phyloP scores from a whole-genome alignment of 2,888 invertebrate species.

The Pollenia angustigena region DNA sequence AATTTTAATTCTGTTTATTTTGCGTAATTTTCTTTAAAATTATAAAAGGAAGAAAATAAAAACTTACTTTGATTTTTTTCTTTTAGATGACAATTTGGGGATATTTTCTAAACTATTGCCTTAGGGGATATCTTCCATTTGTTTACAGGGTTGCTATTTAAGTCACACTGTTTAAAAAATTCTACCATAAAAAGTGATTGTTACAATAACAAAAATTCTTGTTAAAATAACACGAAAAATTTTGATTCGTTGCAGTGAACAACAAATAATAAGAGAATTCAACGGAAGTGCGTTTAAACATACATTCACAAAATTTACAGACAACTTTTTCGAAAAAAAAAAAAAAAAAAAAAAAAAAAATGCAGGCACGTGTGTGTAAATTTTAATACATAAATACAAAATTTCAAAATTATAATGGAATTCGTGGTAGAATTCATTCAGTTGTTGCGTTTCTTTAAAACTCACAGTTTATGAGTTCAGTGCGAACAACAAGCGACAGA shows the following conservation, averaged over 20 bases:
- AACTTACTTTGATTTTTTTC: too few species aligned
- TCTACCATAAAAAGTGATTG: background rate
- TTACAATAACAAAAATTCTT: background rate
- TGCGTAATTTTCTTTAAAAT: too few species aligned
- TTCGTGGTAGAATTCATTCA: slow-evolving; percentile 58
- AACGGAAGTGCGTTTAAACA: slow-evolving; percentile 56
- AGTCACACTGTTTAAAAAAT: slow-evolving; percentile 34
- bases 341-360: background rate
- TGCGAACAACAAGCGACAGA: background rate
- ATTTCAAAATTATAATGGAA: slow-evolving; percentile 30
- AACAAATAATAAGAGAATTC: slow-evolving; percentile 29
- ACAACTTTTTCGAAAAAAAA: slow-evolving; percentile 3
- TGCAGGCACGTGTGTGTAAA: slow-evolving; percentile 11
- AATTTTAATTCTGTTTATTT: too few species aligned
- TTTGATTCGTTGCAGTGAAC: slow-evolving; percentile 15
- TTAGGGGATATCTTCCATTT: too few species aligned
- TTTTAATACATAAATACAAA: slow-evolving; percentile 1
- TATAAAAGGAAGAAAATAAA: too few species aligned
- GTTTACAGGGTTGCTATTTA: too few species aligned
- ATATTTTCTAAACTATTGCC: too few species aligned
- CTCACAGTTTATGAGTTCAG: slow-evolving; percentile 34
- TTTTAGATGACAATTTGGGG: too few species aligned
- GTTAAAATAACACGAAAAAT: background rate
- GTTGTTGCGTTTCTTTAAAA: slow-evolving; percentile 5
- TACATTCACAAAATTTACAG: background rate